Percentiles rank a stretch among this genome's conserved stretches.
Evolutionary conservation across 1,140 invertebrate genomes (phyloP).

Genomic region (Trichonephila inaurata): DNA sequence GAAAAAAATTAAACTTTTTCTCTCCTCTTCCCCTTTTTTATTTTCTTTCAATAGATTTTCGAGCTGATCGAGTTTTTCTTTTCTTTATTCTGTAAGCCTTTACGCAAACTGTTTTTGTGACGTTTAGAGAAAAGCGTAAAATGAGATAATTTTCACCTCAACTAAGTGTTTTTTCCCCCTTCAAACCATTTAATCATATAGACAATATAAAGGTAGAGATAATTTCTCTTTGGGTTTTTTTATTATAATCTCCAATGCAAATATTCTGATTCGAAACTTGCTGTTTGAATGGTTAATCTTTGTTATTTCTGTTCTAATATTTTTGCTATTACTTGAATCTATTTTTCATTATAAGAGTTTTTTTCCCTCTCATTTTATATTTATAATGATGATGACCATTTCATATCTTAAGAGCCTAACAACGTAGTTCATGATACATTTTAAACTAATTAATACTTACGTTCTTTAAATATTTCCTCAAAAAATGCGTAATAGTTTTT

Average conservation of each 20-base stretch:
- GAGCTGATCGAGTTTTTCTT: not conserved
- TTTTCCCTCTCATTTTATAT: not conserved
- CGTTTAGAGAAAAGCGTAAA: not conserved
- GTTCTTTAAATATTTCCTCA: too few relatives aligned
- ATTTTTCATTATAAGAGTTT: not conserved
- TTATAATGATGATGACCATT: too few relatives aligned
- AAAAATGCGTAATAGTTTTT: too few relatives aligned
- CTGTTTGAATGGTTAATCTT: not conserved
- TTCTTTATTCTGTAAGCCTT: not conserved
- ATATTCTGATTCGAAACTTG: not conserved
- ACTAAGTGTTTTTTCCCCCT: not conserved
- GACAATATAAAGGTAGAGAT: slow-evolving; percentile 20
- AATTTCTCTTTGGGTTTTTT: not conserved
- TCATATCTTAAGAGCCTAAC: too few relatives aligned
- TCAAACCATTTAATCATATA: not conserved
- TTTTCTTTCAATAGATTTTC: not conserved
- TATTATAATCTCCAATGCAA: not conserved
- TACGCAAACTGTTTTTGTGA: not conserved
- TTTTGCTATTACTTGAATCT: not conserved
- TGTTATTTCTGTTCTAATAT: not conserved
- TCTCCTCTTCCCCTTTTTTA: not conserved
- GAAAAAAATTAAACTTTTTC: not conserved
- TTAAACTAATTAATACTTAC: too few relatives aligned
- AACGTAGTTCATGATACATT: too few relatives aligned
- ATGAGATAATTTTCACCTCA: not conserved